Percentiles rank a stretch among this genome's conserved stretches.
phyloP scores from a whole-genome alignment of 2,113 vertebrate species.

The Prietella phreatophila region DNA sequence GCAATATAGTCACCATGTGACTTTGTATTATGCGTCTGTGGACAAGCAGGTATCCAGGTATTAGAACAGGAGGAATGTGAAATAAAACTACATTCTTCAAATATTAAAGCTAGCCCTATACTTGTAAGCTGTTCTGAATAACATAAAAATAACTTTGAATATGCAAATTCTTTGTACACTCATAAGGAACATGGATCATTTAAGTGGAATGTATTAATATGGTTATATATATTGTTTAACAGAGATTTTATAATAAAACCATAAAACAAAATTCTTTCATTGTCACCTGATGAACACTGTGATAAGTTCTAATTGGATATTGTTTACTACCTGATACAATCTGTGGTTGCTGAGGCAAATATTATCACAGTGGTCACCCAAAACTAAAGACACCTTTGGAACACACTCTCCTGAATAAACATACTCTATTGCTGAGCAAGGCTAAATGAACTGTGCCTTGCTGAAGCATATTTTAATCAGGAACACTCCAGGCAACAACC shows the following conservation, averaged over 20 bases:
- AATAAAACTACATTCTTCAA: not conserved
- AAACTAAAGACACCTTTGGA: not conserved
- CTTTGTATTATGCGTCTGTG: too few species aligned
- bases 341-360: not conserved
- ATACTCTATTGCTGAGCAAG: not conserved
- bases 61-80: not conserved
- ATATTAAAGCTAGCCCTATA: not conserved
- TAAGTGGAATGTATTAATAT: not conserved
- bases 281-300: not conserved
- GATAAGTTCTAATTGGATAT: not conserved
- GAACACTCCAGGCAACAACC: not conserved
- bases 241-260: not conserved
- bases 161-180: not conserved
- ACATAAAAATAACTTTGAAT: not conserved
- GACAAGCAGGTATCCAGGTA: not conserved
- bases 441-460: not conserved
- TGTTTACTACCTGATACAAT: not conserved
- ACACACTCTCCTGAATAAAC: not conserved
- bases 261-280: not conserved
- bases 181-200: not conserved
- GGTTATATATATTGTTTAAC: not conserved
- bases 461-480: slow-evolving; percentile 16
- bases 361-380: not conserved
- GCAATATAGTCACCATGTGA: not conserved
- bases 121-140: not conserved